Base-by-base conservation (phyloP, 1,140 invertebrate species). In the Drosophila lini region DNA sequence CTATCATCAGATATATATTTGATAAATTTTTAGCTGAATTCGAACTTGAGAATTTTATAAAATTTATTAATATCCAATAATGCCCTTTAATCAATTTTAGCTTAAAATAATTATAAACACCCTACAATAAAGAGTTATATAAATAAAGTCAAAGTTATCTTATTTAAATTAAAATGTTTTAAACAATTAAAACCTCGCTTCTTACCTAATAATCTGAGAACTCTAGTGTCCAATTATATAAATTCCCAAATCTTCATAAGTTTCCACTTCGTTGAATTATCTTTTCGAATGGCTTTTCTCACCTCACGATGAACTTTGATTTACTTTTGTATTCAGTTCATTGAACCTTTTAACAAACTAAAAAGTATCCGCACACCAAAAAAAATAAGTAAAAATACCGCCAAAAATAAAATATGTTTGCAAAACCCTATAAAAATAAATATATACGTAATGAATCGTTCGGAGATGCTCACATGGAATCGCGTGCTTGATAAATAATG, bases 401-500 rank as follows among this genome's bases (percentile, higher is more conserved):
- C 22, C 47, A 38, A 59, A 52, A 69, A 36, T 22, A 19, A 65
- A 62, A 65, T 31, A 41, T 52, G 22, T 69, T 69, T 45, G 65
- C 61, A 69, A 75, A 63, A 31, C 52, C 62, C 56, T 47, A 65
- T 55, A 76, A 63, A 58, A 42, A 45, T 38, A 73, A 36, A 58
- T 59, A 52, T 50, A 73, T 47, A 59, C 69, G 69, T 71, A 71
- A 71, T 71, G 52, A 58, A 71, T 58, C 34, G 64, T 11, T 38
- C 25, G 8, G 34, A 41, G 63, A 67, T 68, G 64, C 68, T 68
- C 68, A 40, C 68, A 71, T 45, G 52, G 52, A 38, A 70, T 71
- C 65, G 68, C 68, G 68, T 71, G 68, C 53, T 41, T 73, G n/a
- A 73, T 71, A 71, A 71, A 71, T 73, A 71, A 73, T 71, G 53